These are phyloP conservation scores for Pitta sordida DNA, from an alignment of 2,113 vertebrate genomes.

Conservation along the genomic window DNA sequence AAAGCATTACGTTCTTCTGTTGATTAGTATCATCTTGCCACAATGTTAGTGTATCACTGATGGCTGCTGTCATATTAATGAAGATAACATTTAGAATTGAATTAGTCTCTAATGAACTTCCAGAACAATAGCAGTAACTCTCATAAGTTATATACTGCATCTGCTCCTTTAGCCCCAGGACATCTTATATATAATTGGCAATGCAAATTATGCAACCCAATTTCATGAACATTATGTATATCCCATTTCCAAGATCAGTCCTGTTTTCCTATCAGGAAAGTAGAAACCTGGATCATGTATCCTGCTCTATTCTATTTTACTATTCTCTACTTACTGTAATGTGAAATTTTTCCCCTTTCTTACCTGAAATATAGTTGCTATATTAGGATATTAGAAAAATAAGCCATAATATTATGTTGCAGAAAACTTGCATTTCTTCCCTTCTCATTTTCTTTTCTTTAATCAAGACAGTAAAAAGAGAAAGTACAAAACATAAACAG, in stretches of 20 bases:
- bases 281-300: background rate
- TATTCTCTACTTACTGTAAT: background rate
- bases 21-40: background rate
- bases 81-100: constrained; percentile 46
- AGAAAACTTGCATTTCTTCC: background rate
- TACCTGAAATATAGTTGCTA: background rate
- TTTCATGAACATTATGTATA: background rate
- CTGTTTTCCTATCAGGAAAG: background rate
- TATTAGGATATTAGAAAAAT: background rate
- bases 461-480: background rate
- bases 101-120: constrained; percentile 34
- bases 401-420: background rate
- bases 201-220: constrained; percentile 1
- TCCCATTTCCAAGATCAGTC: background rate
- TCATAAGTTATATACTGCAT: background rate
- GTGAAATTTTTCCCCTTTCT: background rate
- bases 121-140: constrained; percentile 31
- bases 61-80: constrained; percentile 35
- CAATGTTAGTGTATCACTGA: background rate
- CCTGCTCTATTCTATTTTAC: background rate
- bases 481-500: background rate
- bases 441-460: background rate
- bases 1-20: background rate
- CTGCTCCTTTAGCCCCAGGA: constrained; percentile 31
- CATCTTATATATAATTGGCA: constrained; percentile 7